phyloP scores from a whole-genome alignment of 2,113 vertebrate genomes.

The Papio anubis region DNA sequence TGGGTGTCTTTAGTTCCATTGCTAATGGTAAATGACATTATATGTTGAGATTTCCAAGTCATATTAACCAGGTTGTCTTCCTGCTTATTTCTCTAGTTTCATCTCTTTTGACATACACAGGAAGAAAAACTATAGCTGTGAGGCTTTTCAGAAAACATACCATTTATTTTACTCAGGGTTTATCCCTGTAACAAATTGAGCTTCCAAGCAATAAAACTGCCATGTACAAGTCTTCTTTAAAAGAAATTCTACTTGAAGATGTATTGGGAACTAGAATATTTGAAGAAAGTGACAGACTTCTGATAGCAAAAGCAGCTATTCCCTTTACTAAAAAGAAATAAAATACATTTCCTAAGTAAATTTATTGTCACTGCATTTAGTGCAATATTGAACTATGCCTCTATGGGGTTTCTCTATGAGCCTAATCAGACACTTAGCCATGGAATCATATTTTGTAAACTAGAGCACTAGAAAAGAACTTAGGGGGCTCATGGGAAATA shows the following conservation, averaged over 20 bases:
- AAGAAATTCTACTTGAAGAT: slow-evolving; percentile 48
- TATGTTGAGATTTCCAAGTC: neutral
- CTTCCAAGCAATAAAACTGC: slow-evolving; percentile 49
- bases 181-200: slow-evolving; percentile 49
- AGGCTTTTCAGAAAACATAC: slow-evolving; percentile 38
- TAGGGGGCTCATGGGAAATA: neutral
- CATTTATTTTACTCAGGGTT: slow-evolving; percentile 55
- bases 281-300: neutral
- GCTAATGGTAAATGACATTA: neutral
- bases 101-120: neutral
- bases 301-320: neutral
- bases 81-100: neutral
- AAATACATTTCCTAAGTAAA: neutral
- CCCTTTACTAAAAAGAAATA: neutral
- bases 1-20: neutral
- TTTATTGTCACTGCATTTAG: neutral
- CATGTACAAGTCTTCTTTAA: neutral
- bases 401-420: neutral
- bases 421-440: neutral
- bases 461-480: neutral
- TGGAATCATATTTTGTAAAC: neutral
- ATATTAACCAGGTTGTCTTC: neutral
- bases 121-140: slow-evolving; percentile 30
- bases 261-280: neutral
- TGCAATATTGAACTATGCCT: neutral